These are phyloP conservation scores for Scaptomyza reducta DNA, from an alignment of 2,888 invertebrate genomes.

Conservation along the genomic window DNA sequence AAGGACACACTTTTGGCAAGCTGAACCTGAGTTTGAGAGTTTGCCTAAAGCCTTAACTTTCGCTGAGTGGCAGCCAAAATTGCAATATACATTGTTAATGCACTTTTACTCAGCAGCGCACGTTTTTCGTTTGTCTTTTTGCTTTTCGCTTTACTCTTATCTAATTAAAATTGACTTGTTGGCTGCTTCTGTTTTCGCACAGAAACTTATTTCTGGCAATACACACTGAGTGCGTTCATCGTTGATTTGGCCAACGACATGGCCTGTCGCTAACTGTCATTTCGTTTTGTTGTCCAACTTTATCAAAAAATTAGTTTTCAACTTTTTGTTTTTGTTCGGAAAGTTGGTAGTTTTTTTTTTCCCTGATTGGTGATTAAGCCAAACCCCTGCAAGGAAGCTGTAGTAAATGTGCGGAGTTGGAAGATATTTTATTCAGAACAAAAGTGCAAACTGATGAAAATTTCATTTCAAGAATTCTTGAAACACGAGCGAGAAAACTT, in stretches of 20 bases:
- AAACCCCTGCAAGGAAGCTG: too few relatives aligned
- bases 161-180: slow-evolving; percentile 27
- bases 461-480: too few relatives aligned
- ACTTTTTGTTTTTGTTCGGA: not conserved
- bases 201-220: not conserved
- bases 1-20: slow-evolving; percentile 8
- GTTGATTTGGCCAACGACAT: not conserved
- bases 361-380: too few relatives aligned
- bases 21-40: not conserved
- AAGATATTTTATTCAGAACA: too few relatives aligned
- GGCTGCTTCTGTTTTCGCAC: not conserved
- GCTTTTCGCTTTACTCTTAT: not conserved
- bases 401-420: too few relatives aligned
- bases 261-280: not conserved
- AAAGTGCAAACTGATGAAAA: too few relatives aligned
- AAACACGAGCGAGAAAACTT: too few relatives aligned
- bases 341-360: not conserved
- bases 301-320: not conserved
- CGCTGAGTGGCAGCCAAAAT: slow-evolving; percentile 7
- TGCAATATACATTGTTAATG: not conserved
- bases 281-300: not conserved
- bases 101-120: not conserved
- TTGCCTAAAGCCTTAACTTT: slow-evolving; percentile 17
- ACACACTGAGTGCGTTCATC: not conserved
- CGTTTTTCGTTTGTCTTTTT: too few relatives aligned